A percentile compares a stretch with the other conserved stretches of the same genome.
phyloP scores from a whole-genome alignment of 1,140 invertebrate species.

The Trichonephila clavipes region DNA sequence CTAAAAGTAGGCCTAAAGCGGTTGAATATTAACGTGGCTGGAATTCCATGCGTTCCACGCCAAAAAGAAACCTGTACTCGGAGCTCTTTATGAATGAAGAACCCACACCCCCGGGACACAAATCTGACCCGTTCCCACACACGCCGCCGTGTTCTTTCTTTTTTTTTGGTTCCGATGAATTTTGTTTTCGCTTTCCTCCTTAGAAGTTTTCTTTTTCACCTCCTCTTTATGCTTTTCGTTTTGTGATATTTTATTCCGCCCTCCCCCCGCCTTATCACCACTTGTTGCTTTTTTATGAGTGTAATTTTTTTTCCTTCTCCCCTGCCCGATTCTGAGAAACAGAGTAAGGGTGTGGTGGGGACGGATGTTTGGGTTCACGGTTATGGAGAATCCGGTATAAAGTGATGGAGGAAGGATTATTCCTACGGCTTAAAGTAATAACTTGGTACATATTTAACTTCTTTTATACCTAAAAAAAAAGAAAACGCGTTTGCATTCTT shows the following conservation, averaged over 20 bases:
- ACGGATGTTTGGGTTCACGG: conserved; percentile 39
- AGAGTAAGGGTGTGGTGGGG: conserved; percentile 27
- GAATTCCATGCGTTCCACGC: conserved; percentile 70
- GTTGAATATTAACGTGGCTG: conserved; percentile 73
- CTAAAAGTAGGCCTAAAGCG: conserved; percentile 50
- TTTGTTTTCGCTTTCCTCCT: conserved; percentile 49
- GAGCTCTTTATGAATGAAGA: conserved; percentile 73
- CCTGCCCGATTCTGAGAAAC: conserved; percentile 38
- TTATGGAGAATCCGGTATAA: not conserved
- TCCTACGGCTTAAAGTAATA: not conserved
- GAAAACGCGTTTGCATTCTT: no score
- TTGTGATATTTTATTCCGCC: not conserved
- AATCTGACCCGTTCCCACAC: conserved; percentile 74
- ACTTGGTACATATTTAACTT: no score
- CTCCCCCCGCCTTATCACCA: conserved; percentile 10
- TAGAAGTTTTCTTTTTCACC: conserved; percentile 40
- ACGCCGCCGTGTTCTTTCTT: conserved; percentile 16
- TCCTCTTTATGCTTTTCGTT: conserved; percentile 6
- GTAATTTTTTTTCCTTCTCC: conserved; percentile 9
- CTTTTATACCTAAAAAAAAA: no score
- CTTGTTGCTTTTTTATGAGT: conserved; percentile 30
- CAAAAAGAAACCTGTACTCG: conserved; percentile 74
- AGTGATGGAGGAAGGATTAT: conserved; percentile 6
- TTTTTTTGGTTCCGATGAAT: conserved; percentile 21
- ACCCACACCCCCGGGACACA: conserved; percentile 66